Evolutionary conservation across 2,888 invertebrate genomes (phyloP).

Genomic region (Adela reaumurella): DNA sequence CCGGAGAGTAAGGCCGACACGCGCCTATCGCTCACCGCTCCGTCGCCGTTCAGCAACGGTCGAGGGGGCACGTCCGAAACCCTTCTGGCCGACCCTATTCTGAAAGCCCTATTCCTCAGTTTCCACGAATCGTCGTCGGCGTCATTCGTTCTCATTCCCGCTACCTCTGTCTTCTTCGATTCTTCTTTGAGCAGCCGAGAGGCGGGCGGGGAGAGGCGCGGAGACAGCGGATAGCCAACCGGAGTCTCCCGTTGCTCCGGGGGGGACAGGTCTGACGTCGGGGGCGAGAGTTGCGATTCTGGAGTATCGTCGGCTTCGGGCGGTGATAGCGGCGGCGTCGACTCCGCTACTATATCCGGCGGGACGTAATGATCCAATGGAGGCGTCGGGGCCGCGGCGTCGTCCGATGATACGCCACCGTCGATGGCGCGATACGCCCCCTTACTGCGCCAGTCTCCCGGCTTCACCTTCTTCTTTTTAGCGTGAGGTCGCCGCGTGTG

Average conservation of each 20-base stretch:
- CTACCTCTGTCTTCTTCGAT: neutral
- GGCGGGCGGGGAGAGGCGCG: neutral
- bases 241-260: conserved; percentile 4
- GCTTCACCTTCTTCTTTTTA: conserved; percentile 39
- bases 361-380: conserved; percentile 5
- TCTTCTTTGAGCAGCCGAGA: neutral
- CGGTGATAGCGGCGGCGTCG: conserved; percentile 5
- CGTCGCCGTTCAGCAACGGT: conserved; percentile 23
- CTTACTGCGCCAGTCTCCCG: conserved; percentile 34
- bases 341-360: conserved; percentile 5
- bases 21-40: neutral
- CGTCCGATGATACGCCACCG: conserved; percentile 37
- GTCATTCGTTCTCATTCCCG: too few species aligned
- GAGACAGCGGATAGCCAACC: conserved; percentile 5
- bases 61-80: conserved; percentile 24
- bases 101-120: conserved; percentile 13
- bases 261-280: conserved; percentile 1
- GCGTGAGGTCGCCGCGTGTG: conserved; percentile 37
- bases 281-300: neutral
- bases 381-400: conserved; percentile 10
- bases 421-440: conserved; percentile 41
- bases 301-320: conserved; percentile 2
- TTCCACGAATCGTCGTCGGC: neutral
- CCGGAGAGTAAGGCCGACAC: conserved; percentile 34
- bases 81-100: conserved; percentile 46